Base-by-base conservation (phyloP, 2,113 vertebrate genomes). In the Pluvianellus socialis region DNA sequence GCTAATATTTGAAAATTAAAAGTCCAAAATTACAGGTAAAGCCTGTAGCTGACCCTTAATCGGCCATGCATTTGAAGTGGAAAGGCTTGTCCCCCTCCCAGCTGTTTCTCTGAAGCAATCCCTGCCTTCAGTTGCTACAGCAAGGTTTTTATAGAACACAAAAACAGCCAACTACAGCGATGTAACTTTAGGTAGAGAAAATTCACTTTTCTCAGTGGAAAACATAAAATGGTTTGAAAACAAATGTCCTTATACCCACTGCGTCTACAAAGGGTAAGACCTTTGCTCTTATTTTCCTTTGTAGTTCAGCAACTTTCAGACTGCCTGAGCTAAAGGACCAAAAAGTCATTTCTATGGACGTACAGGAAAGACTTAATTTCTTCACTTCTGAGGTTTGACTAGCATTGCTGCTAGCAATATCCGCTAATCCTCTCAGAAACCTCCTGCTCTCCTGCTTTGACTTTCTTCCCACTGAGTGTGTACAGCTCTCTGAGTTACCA, bases 401-500 rank as follows among this genome's bases (percentile, higher is more conserved):
- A 35, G 30, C 14, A 27, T 1, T 35, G 56, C 19, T 17, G 26
- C 45, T 42, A 49, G 14, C 33, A 79, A 42, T 21, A 75, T 9
- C 9, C 17, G 18, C n/a, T 35, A 16, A 27, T 9, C 12, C 20
- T 56, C 52, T 52, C 49, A 47, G 14, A 58, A 86, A 26, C 12
- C 26, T 79, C 26, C n/a, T 53, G 5, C 24, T 79, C 42, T n/a
- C 26, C 53, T 35, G 19, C 24, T 18, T 52, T 35, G 32, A 33
- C n/a, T 28, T 14, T 28, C 32, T 63, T 67, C 20, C 35, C 5
- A 8, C 11, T 7, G 10, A 42, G 7, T 4, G 9, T 15, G 26
- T 3, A 21, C 27, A 35, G 32, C 14, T 50, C 27, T 62, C 55
- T 3, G 1, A 12, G 49, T 16, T 1, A 27, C 1, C 11, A 8